Percentiles rank a stretch among this genome's conserved stretches.
phyloP scores from a whole-genome alignment of 2,113 vertebrate species.

The Hippocampus mohnikei region DNA sequence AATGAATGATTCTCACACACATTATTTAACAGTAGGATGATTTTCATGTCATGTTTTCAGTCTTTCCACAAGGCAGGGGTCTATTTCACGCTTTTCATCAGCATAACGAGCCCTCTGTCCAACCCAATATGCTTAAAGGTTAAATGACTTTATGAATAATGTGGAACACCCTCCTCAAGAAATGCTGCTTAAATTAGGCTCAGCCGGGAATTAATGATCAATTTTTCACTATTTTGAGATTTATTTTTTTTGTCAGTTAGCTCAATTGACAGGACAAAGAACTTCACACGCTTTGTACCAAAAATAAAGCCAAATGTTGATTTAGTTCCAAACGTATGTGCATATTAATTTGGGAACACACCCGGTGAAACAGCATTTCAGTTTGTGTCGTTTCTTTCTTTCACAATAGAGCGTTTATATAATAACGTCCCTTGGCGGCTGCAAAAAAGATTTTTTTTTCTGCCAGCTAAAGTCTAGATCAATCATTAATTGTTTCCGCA shows the following conservation, averaged over 20 bases:
- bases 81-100: neutral
- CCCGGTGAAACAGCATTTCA: neutral
- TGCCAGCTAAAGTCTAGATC: slow-evolving; percentile 42
- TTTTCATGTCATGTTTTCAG: neutral
- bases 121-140: neutral
- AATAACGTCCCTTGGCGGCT: slow-evolving; percentile 42
- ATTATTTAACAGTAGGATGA: neutral
- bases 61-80: neutral
- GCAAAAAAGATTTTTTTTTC: slow-evolving; percentile 35
- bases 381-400: slow-evolving; percentile 8
- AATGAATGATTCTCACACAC: neutral
- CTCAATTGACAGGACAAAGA: neutral
- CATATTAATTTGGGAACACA: neutral
- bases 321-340: neutral
- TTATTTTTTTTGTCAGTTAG: neutral
- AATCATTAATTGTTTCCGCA: slow-evolving; percentile 47
- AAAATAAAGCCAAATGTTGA: neutral
- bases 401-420: slow-evolving; percentile 31
- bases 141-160: neutral
- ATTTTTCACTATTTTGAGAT: neutral
- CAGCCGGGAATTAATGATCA: neutral
- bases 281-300: neutral
- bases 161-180: neutral
- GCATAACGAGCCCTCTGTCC: neutral
- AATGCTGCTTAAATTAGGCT: neutral